Evolutionary conservation across 2,797 vertebrate genomes (phyloP), one percentile per base, ranked within the genome.

Genomic region (Jordanella pulchra): DNA sequence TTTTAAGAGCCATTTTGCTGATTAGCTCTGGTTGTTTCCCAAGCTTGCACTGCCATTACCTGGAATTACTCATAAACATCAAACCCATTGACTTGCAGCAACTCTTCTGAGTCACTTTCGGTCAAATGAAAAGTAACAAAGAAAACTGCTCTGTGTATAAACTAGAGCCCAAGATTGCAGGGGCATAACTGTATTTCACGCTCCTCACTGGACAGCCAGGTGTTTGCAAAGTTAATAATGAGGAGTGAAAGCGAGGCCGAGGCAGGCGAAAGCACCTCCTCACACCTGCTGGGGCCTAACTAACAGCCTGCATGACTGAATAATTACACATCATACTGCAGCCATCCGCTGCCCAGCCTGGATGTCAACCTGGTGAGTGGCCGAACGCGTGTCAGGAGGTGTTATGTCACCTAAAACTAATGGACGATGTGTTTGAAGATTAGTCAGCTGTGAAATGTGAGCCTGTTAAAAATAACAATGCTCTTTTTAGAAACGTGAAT

Each of bases 221-320:
- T 89, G 87, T 86, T 65, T 81, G 68, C 69, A 54, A 69, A 67
- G 77, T 85, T 63, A 68, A 81, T 90, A 91, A 90, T 85, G 84
- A 89, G 63, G 79, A 85, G 50, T 84, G 91, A 92, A 73, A 69
- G 27, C 84, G 79, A 81, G 74, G 63, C 63, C 69, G 27, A 73
- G 86, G 81, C 84, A 87, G 72, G 84, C 83, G 13, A 67, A 82
- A 71, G 63, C 77, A 76, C 78, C 78, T 68, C 56, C 71, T 80
- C 77, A 89, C 90, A 93, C 87, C 89, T 92, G 91, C 86, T 91
- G 82, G 35, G 60, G 60, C 23, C 60, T 83, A 73, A 70, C 14
- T 58, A 47, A 17, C 60, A 30, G 66, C 80, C 73, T 69, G 74
- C 78, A 73, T 77, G 60, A 76, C 78, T 67, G 73, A 66, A 71